phyloP scores from a whole-genome alignment of 2,113 vertebrate species.

The Conger conger region DNA sequence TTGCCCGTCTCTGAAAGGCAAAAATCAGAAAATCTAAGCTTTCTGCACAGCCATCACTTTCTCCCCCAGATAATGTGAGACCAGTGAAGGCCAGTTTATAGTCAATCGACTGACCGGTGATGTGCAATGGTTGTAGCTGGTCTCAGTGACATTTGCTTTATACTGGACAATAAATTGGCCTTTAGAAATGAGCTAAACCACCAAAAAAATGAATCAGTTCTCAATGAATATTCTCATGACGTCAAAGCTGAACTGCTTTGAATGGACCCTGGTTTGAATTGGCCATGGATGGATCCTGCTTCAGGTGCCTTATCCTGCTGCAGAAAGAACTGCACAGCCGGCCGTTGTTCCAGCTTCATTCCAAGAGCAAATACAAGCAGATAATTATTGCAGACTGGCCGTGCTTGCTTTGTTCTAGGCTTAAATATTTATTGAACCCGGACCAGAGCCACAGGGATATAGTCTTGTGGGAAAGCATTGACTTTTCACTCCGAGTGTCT shows the following conservation, averaged over 20 bases:
- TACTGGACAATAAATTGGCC: too few species aligned
- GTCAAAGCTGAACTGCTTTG: neutral
- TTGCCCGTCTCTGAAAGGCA: too few species aligned
- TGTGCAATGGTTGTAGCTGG: too few species aligned
- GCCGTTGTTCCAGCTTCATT: slow-evolving; percentile 2
- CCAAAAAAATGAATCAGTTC: too few species aligned
- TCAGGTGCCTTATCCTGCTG: neutral
- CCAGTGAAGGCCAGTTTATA: too few species aligned
- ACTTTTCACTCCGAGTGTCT: slow-evolving; percentile 2
- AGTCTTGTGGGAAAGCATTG: neutral
- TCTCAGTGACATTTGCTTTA: too few species aligned
- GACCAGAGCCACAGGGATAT: neutral
- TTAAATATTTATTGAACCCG: slow-evolving; percentile 26
- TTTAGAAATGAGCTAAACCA: neutral
- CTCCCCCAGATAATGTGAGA: too few species aligned
- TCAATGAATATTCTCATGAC: neutral
- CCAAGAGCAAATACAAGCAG: slow-evolving; percentile 1
- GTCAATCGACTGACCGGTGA: too few species aligned
- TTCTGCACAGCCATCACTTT: too few species aligned
- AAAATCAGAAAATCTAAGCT: too few species aligned
- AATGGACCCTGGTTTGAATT: neutral
- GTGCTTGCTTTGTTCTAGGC: slow-evolving; percentile 5
- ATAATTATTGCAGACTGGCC: slow-evolving; percentile 18
- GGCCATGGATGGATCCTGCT: neutral
- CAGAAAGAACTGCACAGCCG: neutral